Evolutionary conservation across 2,113 vertebrate species (phyloP).

Genomic region (Saccopteryx leptura): DNA sequence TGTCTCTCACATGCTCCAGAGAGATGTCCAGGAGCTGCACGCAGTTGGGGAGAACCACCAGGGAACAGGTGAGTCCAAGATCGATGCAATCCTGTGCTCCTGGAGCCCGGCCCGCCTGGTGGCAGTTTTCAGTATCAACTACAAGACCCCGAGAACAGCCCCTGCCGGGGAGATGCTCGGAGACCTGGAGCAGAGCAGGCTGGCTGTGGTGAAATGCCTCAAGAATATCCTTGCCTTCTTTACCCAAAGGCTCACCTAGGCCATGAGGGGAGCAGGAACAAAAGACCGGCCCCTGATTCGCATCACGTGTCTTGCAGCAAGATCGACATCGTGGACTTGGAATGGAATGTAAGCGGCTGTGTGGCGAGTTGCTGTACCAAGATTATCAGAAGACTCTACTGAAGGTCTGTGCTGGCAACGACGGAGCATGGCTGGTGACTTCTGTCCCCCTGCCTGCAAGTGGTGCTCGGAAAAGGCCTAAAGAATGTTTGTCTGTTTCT

Average conservation of each 20-base stretch:
- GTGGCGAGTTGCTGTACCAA: conserved; percentile 94
- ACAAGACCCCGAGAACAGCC: conserved; percentile 95
- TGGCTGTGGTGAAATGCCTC: conserved; percentile 97
- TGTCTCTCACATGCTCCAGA: conserved; percentile 92
- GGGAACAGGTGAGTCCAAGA: not conserved
- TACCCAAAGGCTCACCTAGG: conserved; percentile 95
- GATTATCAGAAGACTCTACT: conserved; percentile 97
- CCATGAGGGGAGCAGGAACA: conserved; percentile 97
- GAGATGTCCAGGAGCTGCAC: conserved; percentile 93
- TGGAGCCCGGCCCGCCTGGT: not conserved
- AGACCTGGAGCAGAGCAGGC: conserved; percentile 95
- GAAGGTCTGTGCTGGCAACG: conserved; percentile 97
- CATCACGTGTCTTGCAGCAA: conserved; percentile 96
- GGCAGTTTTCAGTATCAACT: conserved; percentile 97
- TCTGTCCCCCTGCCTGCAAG: conserved; percentile 23
- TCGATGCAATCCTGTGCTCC: not conserved
- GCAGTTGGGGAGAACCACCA: not conserved
- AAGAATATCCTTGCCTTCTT: conserved; percentile 95
- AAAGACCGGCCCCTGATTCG: conserved; percentile 96
- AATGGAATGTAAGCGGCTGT: conserved; percentile 91
- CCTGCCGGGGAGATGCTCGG: conserved; percentile 97
- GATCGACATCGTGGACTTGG: conserved; percentile 96
- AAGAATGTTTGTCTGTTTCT: conserved; percentile 35
- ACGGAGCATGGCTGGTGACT: conserved; percentile 86
- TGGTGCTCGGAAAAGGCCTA: not conserved